Percentiles rank a stretch among this genome's conserved stretches.
phyloP scores from a whole-genome alignment of 2,888 invertebrate species.

The Euclidia mi region DNA sequence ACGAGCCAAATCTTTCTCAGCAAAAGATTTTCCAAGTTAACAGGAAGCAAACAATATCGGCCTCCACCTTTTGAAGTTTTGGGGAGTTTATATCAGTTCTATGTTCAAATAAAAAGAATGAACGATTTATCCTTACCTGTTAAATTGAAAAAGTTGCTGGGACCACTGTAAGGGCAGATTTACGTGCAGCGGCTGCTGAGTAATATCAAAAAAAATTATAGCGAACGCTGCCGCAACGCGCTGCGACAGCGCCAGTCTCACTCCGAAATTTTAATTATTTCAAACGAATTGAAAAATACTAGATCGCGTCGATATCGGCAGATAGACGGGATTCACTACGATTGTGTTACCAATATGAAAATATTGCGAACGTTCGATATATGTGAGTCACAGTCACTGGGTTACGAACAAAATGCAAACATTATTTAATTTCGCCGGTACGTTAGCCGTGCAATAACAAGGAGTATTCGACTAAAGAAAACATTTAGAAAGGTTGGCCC shows the following conservation, averaged over 20 bases:
- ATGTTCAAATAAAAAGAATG: conserved; percentile 89
- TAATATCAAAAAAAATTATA: conserved; percentile 89
- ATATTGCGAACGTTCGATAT: conserved; percentile 3
- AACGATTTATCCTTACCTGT: conserved; percentile 90
- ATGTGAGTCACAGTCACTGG: not conserved
- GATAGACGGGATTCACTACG: conserved; percentile 21
- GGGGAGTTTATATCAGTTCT: conserved; percentile 86
- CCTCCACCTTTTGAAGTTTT: conserved; percentile 74
- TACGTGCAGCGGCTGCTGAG: conserved; percentile 86
- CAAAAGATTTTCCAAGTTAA: conserved; percentile 77
- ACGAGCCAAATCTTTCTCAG: conserved; percentile 58
- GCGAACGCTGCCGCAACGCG: conserved; percentile 72
- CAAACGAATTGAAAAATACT: conserved; percentile 73
- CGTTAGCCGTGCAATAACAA: not conserved
- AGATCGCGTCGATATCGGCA: conserved; percentile 43
- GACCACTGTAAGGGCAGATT: conserved; percentile 87
- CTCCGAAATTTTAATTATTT: conserved; percentile 79
- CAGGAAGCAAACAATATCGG: conserved; percentile 79
- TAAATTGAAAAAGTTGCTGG: conserved; percentile 89
- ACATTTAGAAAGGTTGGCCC: not conserved
- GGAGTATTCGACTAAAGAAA: not conserved
- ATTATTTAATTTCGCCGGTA: not conserved
- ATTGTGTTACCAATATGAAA: conserved; percentile 16
- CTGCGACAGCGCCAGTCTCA: conserved; percentile 60
- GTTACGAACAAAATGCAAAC: not conserved